Evolutionary conservation across 2,113 vertebrate species (phyloP).

Genomic region (Carlito syrichta): DNA sequence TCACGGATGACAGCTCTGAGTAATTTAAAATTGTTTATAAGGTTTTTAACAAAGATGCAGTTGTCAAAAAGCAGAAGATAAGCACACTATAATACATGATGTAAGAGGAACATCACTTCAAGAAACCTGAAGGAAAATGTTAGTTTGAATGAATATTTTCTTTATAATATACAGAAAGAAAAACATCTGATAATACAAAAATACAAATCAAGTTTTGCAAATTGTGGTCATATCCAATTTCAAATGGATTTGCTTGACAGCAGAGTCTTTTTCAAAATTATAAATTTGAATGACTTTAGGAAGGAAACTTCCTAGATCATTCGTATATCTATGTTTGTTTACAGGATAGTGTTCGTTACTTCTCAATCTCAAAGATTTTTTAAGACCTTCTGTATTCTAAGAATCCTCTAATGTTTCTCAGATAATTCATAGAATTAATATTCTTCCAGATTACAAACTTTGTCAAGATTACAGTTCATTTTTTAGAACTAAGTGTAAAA

Average conservation of each 20-base stretch:
- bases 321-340: background rate
- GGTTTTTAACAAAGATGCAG: slow-evolving; percentile 46
- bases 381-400: background rate
- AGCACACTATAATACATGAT: slow-evolving; percentile 44
- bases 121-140: background rate
- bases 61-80: slow-evolving; percentile 61
- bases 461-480: background rate
- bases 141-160: background rate
- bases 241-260: background rate
- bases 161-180: slow-evolving; percentile 20
- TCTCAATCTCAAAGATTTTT: background rate
- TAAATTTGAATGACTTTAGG: background rate
- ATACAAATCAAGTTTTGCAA: background rate
- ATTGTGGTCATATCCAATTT: background rate
- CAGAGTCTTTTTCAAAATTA: background rate
- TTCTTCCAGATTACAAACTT: background rate
- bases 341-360: background rate
- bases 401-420: background rate
- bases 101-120: background rate
- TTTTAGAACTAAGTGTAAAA: background rate
- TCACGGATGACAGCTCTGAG: slow-evolving; percentile 51
- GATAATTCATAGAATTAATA: background rate
- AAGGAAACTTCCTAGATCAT: background rate
- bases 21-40: slow-evolving; percentile 64
- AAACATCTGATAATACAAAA: background rate